Evolutionary conservation across 2,113 vertebrate species (phyloP).

Genomic region (Tenebrosternarchus preto): DNA sequence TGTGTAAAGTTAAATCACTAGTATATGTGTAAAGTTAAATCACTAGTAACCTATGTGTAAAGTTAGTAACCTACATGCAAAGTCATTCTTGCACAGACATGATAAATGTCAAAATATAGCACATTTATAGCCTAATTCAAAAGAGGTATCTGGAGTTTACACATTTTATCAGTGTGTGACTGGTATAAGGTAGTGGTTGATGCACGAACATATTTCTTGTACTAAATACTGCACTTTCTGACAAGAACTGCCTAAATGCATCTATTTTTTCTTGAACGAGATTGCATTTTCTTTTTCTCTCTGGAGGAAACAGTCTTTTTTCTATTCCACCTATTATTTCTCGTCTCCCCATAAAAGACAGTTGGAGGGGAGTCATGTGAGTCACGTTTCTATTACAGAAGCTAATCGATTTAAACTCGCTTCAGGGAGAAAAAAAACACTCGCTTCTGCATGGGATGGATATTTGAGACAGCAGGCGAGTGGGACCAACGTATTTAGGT

Average conservation of each 20-base stretch:
- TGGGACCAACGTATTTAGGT: not conserved
- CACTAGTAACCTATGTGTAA: too few relatives aligned
- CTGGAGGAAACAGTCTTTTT: conserved; percentile 32
- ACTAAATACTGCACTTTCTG: too few relatives aligned
- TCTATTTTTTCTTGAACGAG: conserved; percentile 24
- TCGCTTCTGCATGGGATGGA: conserved; percentile 40
- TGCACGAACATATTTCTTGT: conserved; percentile 36
- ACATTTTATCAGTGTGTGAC: conserved; percentile 2
- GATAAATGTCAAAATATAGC: conserved; percentile 9
- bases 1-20: not conserved
- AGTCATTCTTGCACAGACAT: not conserved
- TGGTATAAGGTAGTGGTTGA: not conserved
- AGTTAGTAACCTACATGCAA: not conserved
- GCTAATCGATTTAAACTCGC: conserved; percentile 58
- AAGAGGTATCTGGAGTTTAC: not conserved
- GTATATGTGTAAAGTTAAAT: not conserved
- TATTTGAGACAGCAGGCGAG: conserved; percentile 41
- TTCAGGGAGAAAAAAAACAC: conserved; percentile 34
- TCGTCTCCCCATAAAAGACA: conserved; percentile 41
- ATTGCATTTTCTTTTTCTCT: conserved; percentile 44
- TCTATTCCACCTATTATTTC: conserved; percentile 43
- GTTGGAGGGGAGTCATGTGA: conserved; percentile 41
- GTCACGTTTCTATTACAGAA: conserved; percentile 39
- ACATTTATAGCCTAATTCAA: not conserved
- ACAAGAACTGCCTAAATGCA: conserved; percentile 35